These are phyloP conservation scores for Pterostichus niger DNA, from an alignment of 2,888 invertebrate species.

Conservation along the genomic window DNA sequence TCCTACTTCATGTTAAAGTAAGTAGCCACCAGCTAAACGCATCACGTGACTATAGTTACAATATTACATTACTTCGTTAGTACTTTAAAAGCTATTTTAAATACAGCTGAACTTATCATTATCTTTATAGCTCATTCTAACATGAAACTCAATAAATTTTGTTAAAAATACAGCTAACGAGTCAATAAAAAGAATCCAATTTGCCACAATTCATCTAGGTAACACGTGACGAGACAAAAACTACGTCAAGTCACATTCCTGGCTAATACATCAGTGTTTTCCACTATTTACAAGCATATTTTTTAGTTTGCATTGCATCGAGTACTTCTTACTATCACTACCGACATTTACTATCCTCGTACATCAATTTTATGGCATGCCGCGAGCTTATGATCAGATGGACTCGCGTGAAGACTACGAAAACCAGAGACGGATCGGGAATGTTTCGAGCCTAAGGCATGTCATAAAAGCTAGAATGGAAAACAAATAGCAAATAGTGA, in stretches of 20 bases:
- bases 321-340: constrained; percentile 7
- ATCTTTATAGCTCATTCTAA: neutral
- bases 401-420: no score
- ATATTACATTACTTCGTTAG: neutral
- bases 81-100: neutral
- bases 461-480: no score
- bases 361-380: no score
- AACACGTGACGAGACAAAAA: constrained; percentile 9
- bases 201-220: constrained; percentile 1
- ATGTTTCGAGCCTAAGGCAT: no score
- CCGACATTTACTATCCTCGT: neutral
- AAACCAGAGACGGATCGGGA: no score
- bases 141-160: neutral
- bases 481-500: no score
- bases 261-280: constrained; percentile 11
- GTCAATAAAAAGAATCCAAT: constrained; percentile 1
- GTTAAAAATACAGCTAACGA: neutral
- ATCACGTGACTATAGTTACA: neutral
- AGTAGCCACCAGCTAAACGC: neutral
- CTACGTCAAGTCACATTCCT: constrained; percentile 8
- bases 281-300: neutral
- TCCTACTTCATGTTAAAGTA: neutral
- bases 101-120: neutral
- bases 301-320: neutral
- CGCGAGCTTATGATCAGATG: no score